A percentile compares a stretch with the other conserved stretches of the same genome.
These are phyloP conservation scores for Cephus pulcher DNA, from an alignment of 2,888 invertebrate species.

Conservation along the genomic window DNA sequence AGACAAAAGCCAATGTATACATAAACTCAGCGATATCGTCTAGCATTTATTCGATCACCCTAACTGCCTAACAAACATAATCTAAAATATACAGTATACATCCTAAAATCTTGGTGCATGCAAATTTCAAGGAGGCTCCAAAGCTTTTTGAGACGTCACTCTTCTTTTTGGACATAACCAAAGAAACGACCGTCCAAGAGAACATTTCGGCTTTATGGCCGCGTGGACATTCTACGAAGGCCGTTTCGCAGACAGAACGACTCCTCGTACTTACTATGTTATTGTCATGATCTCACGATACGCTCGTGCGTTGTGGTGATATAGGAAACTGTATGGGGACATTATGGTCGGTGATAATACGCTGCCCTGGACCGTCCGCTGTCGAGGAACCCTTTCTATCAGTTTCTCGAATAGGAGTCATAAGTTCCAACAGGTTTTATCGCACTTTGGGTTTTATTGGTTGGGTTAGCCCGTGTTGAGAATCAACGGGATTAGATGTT, in stretches of 20 bases:
- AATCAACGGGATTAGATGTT: conserved; percentile 24
- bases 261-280: not conserved
- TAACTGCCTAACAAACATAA: not conserved
- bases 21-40: not conserved
- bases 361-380: not conserved
- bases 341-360: not conserved
- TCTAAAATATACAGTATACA: not conserved
- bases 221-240: not conserved
- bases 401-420: conserved; percentile 19
- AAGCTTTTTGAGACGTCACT: not conserved
- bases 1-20: conserved; percentile 31
- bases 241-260: not conserved
- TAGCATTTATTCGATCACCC: not conserved
- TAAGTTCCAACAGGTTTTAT: conserved; percentile 30
- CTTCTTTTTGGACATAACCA: not conserved
- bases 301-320: conserved; percentile 7
- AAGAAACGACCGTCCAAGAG: not conserved
- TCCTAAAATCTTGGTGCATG: not conserved
- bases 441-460: conserved; percentile 24
- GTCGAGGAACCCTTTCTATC: conserved; percentile 7
- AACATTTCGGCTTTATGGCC: not conserved
- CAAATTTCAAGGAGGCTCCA: not conserved
- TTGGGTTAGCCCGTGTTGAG: conserved; percentile 19
- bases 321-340: conserved; percentile 15
- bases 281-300: not conserved